Base-by-base conservation (phyloP, 2,113 vertebrate genomes). In the Lampris megalopsis region DNA sequence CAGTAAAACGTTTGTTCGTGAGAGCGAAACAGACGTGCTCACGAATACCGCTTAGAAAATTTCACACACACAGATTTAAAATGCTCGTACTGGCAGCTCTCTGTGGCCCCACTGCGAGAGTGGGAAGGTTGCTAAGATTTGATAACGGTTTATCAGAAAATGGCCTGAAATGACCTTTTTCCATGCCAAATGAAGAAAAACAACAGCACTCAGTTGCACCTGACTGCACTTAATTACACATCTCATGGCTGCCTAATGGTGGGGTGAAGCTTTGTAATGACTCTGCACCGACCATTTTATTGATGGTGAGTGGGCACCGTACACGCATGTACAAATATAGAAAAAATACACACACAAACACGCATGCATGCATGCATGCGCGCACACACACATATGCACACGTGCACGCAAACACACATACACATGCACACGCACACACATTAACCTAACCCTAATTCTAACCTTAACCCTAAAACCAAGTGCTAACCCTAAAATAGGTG, bases 211-310 rank as follows among this genome's bases (percentile, higher is more conserved):
- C 35, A 48, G 47, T 77, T 42, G 10, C 42, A 48, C 49, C 59
- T 80, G 59, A 83, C 24, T 41, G 62, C 5, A 3, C 50, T 37
- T 70, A 76, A 79, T 49, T 71, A 74, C 61, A 67, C 42, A 38
- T 60, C 36, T 73, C 37, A 41, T 71, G 76, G 50, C 61, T n/a
- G 2, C 53, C 45, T 61, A 85, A 81, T 69, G 63, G 68, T 24
- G 24, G 24, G 24, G 24, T 24, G 24, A 24, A 24, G 24, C 24
- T 24, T 24, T 24, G 24, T 24, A 24, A 52, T 11, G 61, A 60
- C 62, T 63, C 24, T 53, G 36, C 62, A 75, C 71, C 57, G 66
- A 41, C 58, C 45, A 49, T 66, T 85, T 79, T 57, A 68, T 49
- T 2, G 11, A 41, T 10, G 49, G 45, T 42, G 40, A 72, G 37